Base-by-base conservation (phyloP, 2,888 invertebrate species). In the Meganola albula region DNA sequence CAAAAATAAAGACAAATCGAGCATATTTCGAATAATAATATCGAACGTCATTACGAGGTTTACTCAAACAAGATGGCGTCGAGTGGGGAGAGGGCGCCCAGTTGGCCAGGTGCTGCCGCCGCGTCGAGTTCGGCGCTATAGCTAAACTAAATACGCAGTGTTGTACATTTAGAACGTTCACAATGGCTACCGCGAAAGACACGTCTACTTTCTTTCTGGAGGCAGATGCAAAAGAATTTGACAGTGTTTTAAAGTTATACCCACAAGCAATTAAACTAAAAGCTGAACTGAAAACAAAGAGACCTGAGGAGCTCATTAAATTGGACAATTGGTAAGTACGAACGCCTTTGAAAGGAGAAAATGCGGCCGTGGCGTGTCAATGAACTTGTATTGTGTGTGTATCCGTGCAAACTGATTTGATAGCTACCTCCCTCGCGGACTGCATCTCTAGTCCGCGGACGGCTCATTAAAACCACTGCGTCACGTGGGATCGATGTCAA, bases 191-290 rank as follows among this genome's bases (percentile, higher is more conserved):
- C 89, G 90, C 91, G 89, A 92, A 91, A 90, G 94, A 94, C 89
- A 95, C 95, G 87, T 93, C 95, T 85, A 93, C 93, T 89, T 96
- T 96, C 91, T 96, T 96, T 88, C 91, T 92, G 86, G 92, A 94
- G 88, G 96, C 95, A 79, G 93, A 92, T 86, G 92, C 93, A 71
- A 89, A 89, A 82, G 93, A 94, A 87, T 95, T 93, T 88, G 93
- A 93, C 74, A 92, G 92, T 88, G 95, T 96, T 74, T 90, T 94
- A 72, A 93, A 93, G 88, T 88, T 96, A 69, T 97, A 97, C 87
- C 95, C 96, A 64, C 92, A 96, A 88, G 96, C 95, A 59, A 88
- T 97, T 58, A 92, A 92, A 87, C 85, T 96, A 61, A 97, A 96
- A 88, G 96, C 97, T 47, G 94, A 96, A 78, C 91, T 90, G 79